Base-by-base conservation (phyloP, 2,888 invertebrate genomes). In the Cerceris ruficornis region DNA sequence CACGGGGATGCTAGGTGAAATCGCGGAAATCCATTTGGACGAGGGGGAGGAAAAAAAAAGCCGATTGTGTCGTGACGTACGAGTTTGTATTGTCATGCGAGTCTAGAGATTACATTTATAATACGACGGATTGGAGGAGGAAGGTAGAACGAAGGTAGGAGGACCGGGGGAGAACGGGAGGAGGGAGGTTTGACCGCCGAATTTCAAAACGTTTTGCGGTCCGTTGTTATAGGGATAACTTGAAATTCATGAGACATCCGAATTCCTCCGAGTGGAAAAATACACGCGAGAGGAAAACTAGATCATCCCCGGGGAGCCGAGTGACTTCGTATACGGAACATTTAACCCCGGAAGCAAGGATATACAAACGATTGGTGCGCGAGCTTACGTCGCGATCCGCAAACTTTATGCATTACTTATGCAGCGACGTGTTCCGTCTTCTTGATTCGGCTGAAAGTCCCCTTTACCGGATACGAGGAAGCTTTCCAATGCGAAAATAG, bases 321-420 rank as follows among this genome's bases (percentile, higher is more conserved):
- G 59, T 77, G 71, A 72, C 77, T 78, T 69, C 68, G 68, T 57
- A 70, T 58, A 67, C 41, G 59, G 43, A 59, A 64, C 59, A 59
- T 71, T 76, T 52, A 68, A 65, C 64, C 64, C 60, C 67, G 55
- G 59, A 15, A 67, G 69, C 66, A 14, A 67, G 52, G 59, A 71
- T 55, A 77, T 58, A 68, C 68, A 59, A 71, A 55, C 68, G 77
- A 78, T 76, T 77, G 77, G 41, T 28, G 55, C 68, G 64, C 58
- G 66, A 68, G 78, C 77, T 78, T 78, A 71, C 78, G 71, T 78
- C 64, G 71, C 57, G 77, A 67, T 71, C 68, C 57, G 60, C 77
- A 78, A 78, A 77, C 78, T 69, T 68, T 46, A 67, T 50, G 64
- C 71, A 68, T 78, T 58, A 68, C 71, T 78, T 71, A 78, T 78